phyloP scores from a whole-genome alignment of 1,140 invertebrate species.

The Armadillidium nasatum region DNA sequence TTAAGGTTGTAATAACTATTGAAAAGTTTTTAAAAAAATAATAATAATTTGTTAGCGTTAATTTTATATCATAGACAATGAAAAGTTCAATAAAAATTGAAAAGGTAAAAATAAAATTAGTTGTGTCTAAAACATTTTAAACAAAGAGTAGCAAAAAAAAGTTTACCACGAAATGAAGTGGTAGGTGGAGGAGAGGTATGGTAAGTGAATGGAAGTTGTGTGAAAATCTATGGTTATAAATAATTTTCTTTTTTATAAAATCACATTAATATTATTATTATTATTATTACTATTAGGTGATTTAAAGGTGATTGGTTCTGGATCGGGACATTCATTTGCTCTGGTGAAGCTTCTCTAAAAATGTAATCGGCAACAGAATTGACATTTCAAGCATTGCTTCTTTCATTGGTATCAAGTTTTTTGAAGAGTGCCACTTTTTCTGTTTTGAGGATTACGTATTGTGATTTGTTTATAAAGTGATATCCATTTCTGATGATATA shows the following conservation, averaged over 20 bases:
- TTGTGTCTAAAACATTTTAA: not conserved
- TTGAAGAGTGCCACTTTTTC: too few species aligned
- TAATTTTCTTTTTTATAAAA: not conserved
- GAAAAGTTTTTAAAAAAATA: not conserved
- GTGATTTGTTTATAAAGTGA: too few species aligned
- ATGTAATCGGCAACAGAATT: too few species aligned
- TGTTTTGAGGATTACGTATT: too few species aligned
- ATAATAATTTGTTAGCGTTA: not conserved
- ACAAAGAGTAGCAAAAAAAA: not conserved
- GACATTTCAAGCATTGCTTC: too few species aligned
- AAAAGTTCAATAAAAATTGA: not conserved
- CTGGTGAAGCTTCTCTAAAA: slow-evolving; percentile 29
- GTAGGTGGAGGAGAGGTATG: too few species aligned
- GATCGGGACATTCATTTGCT: slow-evolving; percentile 43
- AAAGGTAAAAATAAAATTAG: not conserved
- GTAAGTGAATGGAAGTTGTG: too few species aligned
- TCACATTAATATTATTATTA: too few species aligned
- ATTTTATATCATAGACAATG: not conserved
- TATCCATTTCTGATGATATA: too few species aligned
- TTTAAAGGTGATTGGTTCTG: slow-evolving; percentile 33
- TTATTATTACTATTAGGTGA: too few species aligned
- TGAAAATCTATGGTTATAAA: not conserved
- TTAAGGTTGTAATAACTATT: not conserved
- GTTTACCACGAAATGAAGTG: too few species aligned
- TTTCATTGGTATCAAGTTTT: too few species aligned